Percentiles rank a stretch among this genome's conserved stretches.
Evolutionary conservation across 2,797 vertebrate species (phyloP).

Genomic region (Argya squamiceps): DNA sequence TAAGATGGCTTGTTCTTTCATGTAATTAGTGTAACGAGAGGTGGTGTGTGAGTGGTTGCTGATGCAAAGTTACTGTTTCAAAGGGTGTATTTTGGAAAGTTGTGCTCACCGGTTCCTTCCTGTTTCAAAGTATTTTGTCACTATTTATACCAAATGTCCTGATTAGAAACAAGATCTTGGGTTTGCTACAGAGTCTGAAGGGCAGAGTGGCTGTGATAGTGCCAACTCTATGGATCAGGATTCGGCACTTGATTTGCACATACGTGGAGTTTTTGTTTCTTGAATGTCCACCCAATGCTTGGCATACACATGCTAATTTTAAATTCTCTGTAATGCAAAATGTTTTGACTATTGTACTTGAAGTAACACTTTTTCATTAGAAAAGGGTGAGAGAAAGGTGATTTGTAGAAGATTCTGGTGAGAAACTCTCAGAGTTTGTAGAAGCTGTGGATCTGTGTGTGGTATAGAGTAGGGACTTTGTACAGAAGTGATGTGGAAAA

Average conservation of each 20-base stretch:
- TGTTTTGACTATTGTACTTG: background rate
- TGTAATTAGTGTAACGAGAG: constrained; percentile 13
- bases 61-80: background rate
- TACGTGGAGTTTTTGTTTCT: background rate
- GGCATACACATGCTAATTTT: background rate
- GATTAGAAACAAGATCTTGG: background rate
- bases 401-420: background rate
- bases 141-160: background rate
- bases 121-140: background rate
- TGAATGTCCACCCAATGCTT: background rate
- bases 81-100: background rate
- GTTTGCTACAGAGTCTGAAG: background rate
- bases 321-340: background rate
- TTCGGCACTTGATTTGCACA: background rate
- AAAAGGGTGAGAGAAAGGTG: background rate
- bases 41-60: background rate
- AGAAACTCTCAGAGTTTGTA: background rate
- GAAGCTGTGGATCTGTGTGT: background rate
- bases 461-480: background rate
- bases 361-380: background rate
- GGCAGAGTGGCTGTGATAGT: background rate
- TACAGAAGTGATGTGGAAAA: background rate
- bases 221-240: background rate
- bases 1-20: background rate
- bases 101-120: background rate